phyloP scores from a whole-genome alignment of 2,888 invertebrate genomes.

The Ceramica pisi region DNA sequence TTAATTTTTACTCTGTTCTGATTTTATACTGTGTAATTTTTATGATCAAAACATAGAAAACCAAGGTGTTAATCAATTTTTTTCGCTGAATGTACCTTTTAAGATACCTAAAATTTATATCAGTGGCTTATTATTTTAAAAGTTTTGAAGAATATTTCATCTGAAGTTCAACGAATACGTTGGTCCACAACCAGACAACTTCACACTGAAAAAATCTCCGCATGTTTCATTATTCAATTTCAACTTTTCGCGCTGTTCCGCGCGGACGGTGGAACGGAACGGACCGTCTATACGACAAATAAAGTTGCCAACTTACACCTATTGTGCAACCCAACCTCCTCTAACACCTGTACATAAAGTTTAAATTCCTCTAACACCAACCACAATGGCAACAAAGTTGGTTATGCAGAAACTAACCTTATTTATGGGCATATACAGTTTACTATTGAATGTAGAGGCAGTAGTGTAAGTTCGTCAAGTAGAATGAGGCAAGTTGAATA shows the following conservation, averaged over 20 bases:
- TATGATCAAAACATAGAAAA: too few species aligned
- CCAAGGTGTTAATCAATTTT: too few species aligned
- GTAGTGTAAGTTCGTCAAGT: slow-evolving; percentile 29
- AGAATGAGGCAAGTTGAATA: slow-evolving; percentile 54
- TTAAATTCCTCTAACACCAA: slow-evolving; percentile 46
- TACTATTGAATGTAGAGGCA: slow-evolving; percentile 35
- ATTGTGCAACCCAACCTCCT: slow-evolving; percentile 40
- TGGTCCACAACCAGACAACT: neutral
- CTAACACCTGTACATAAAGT: slow-evolving; percentile 53
- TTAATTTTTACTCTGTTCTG: too few species aligned
- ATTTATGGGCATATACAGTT: slow-evolving; percentile 36
- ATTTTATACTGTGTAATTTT: too few species aligned
- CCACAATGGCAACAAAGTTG: slow-evolving; percentile 50
- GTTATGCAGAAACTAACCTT: slow-evolving; percentile 43
- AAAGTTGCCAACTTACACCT: slow-evolving; percentile 51
- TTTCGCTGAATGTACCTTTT: too few species aligned
- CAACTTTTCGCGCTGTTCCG: slow-evolving; percentile 68
- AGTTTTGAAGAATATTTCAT: slow-evolving; percentile 32
- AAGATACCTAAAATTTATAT: neutral
- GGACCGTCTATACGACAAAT: slow-evolving; percentile 54
- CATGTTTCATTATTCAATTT: slow-evolving; percentile 70
- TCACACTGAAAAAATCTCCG: slow-evolving; percentile 28
- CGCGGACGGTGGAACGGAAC: slow-evolving; percentile 64
- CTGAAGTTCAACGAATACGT: slow-evolving; percentile 35
- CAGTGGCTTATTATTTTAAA: slow-evolving; percentile 4